These are phyloP conservation scores for Phrynosoma blainvillii DNA, from an alignment of 2,113 vertebrate species.

Conservation along the genomic window DNA sequence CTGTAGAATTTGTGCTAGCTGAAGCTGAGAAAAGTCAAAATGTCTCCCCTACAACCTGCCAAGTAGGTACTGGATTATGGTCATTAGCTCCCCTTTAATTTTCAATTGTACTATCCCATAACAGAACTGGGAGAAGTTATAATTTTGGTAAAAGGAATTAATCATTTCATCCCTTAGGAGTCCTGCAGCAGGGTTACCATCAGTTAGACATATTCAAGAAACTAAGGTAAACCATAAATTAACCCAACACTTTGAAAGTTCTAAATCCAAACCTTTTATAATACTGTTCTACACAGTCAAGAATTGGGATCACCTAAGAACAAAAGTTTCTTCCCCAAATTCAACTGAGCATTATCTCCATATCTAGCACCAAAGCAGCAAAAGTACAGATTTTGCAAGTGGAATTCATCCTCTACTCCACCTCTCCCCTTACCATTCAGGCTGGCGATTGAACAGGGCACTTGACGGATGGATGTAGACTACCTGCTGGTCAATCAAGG, in stretches of 20 bases:
- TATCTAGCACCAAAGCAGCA: not conserved
- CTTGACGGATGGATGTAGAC: conserved; percentile 99
- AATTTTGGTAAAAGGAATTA: not conserved
- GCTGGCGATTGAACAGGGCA: conserved; percentile 96
- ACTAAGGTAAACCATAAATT: not conserved
- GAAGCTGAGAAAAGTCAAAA: not conserved
- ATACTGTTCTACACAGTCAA: not conserved
- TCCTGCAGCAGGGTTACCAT: not conserved
- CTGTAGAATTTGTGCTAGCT: not conserved
- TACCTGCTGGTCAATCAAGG: conserved; percentile 96
- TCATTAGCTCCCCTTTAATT: not conserved
- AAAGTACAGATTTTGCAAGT: not conserved
- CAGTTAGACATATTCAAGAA: not conserved
- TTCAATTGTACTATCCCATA: not conserved
- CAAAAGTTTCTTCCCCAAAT: not conserved
- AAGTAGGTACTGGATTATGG: not conserved
- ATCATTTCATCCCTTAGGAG: not conserved
- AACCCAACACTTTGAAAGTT: not conserved
- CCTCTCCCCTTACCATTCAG: conserved; percentile 84
- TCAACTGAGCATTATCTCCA: too few species aligned
- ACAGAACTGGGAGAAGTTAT: not conserved
- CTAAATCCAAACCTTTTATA: too few species aligned
- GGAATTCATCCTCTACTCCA: not conserved
- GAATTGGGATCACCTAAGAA: not conserved
- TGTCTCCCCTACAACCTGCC: not conserved